Base-by-base conservation (phyloP, 1,140 invertebrate species). In the Polypedilum vanderplanki region DNA sequence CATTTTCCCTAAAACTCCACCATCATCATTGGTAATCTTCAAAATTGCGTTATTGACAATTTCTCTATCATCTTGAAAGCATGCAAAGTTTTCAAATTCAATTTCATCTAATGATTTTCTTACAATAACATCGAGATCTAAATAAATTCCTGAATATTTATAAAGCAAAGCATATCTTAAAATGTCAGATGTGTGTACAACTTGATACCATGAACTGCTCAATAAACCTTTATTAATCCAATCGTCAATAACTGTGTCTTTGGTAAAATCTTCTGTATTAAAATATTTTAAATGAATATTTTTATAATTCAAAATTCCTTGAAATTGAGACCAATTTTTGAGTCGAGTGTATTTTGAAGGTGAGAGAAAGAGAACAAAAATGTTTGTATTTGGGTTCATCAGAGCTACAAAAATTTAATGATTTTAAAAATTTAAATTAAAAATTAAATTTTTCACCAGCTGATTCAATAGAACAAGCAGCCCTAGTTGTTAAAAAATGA, bases 101-200 rank as follows among this genome's bases (percentile, higher is more conserved):
- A 41, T 15, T 41, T 70, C 24, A 17, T 75, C 75, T 7, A 73
- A 17, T 40, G 57, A 15, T 22, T 7, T 40, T 20, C 15, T 64
- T 1, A 67, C 57, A 7, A 75, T 41, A 33, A 75, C 65, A 73
- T 75, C 75, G 10, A 73, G 15, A 75, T 75, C 75, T 9, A 75
- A 70, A 75, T 75, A 75, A n/a, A 40, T 75, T 40, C 75, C 75
- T 33, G 20, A 57, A 41, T 33, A 75, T 40, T 73, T 70, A 17
- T 40, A 75, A 10, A 75, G 10, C 20, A 64, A 10, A 20, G 24
- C 7, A n/a, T 67, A 73, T 41, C 75, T 40, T 40, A 75, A 33
- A 70, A 75, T 12, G 8, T 75, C 75, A 41, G 20, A 40, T 8
- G 15, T 41, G 24, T 70, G 64, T 1, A 7, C 65, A 4, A 40